Percentiles rank a stretch among this genome's conserved stretches.
phyloP scores from a whole-genome alignment of 2,113 vertebrate genomes.

The Pangasianodon hypophthalmus region DNA sequence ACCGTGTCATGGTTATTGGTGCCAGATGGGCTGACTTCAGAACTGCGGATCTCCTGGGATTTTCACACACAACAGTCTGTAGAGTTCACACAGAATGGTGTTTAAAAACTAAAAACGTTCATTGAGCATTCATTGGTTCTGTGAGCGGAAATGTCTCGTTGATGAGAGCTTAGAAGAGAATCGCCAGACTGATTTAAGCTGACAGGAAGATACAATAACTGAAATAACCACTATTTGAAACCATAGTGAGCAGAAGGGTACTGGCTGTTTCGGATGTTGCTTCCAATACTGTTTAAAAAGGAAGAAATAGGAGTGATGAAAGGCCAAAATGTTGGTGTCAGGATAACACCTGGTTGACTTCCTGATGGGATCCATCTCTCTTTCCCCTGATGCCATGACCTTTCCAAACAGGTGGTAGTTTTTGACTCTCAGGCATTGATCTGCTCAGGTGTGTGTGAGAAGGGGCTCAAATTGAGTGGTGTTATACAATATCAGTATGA shows the following conservation, averaged over 20 bases:
- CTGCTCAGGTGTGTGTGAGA: constrained; percentile 42
- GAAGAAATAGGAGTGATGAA: background rate
- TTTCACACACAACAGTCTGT: background rate
- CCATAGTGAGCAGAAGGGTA: background rate
- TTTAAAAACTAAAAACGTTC: background rate
- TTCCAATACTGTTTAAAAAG: background rate
- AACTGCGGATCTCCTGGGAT: background rate
- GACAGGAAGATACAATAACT: background rate
- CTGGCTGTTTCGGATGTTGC: background rate
- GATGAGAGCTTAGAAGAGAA: background rate
- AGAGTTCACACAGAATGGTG: background rate
- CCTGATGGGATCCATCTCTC: constrained; percentile 36
- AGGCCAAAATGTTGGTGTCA: background rate
- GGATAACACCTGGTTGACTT: constrained; percentile 51
- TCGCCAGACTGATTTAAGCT: background rate
- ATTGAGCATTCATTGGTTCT: background rate
- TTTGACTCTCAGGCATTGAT: constrained; percentile 40
- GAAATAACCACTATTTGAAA: background rate
- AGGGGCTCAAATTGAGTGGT: background rate
- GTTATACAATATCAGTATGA: background rate
- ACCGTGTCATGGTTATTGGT: background rate
- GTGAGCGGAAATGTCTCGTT: background rate
- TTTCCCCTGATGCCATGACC: constrained; percentile 1
- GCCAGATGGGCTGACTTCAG: background rate
- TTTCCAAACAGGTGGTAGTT: constrained; percentile 14